Evolutionary conservation across 1,140 invertebrate species (phyloP), one percentile per base, ranked within the genome.

Genomic region (Orussus abietinus): DNA sequence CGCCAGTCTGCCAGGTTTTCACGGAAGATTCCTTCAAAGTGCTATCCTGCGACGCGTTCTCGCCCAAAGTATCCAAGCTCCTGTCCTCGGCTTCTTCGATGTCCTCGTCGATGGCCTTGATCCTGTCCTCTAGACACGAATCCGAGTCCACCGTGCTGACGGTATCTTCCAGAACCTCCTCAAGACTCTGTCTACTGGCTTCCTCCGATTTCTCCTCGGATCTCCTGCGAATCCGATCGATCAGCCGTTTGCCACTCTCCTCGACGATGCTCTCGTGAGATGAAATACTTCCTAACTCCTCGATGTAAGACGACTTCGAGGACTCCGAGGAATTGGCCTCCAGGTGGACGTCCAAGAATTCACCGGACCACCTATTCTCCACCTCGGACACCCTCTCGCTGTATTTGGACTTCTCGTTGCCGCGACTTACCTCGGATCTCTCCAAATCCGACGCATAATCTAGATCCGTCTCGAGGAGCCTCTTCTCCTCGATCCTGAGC

Each of bases 251-350:
- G 18, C 22, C 22, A 6, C 4, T 12, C 11, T 53, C 50, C 6
- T 55, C 61, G 6, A 47, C 44, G n/a, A 63, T 53, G 37, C 64
- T 68, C 2, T 58, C 62, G 6, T 42, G 42, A 0, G 64, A 65
- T 5, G 68, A 71, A 9, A 62, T 47, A 42, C 66, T 69, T n/a
- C 56, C 65, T 1, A 60, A 43, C 25, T 71, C 64, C 13, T 69
- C 66, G 1, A 69, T 35, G 43, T 71, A 69, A 0, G 64, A 71
- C 5, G 68, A 71, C 17, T 65, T 64, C 0, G 63, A 69, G 3
- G 64, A 66, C 20, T 58, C 62, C 2, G 64, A 69, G 1, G 65
- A 69, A 38, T 58, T 58, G 1, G 43, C 53, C 5, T 64, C 49
- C 10, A 61, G 18, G 18, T 54, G 49, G 41, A 42, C 44, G 10